phyloP scores from a whole-genome alignment of 2,113 vertebrate species.

The Leuciscus idus region DNA sequence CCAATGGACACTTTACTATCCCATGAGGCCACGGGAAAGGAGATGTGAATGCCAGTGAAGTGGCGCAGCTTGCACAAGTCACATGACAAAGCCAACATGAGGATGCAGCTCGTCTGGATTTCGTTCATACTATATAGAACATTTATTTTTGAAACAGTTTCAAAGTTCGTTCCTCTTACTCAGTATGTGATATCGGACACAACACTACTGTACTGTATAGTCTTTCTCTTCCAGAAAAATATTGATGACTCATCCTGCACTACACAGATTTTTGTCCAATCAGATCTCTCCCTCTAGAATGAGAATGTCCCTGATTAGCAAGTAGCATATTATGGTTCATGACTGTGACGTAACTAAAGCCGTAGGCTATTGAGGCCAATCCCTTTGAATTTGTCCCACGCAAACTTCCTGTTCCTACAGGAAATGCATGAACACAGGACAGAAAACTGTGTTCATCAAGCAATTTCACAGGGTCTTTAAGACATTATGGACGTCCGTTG shows the following conservation, averaged over 20 bases:
- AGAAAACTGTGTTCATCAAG: background rate
- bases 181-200: background rate
- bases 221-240: background rate
- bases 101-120: too few species aligned
- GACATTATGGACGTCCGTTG: background rate
- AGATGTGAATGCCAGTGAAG: too few species aligned
- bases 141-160: background rate
- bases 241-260: background rate
- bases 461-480: conserved; percentile 10
- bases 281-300: background rate
- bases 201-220: background rate
- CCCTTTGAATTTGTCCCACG: background rate
- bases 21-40: too few species aligned
- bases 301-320: background rate
- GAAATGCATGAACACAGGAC: background rate
- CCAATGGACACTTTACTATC: too few species aligned
- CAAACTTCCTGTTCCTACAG: conserved; percentile 1
- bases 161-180: background rate
- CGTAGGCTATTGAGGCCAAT: background rate
- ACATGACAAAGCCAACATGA: too few species aligned
- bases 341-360: background rate
- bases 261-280: background rate
- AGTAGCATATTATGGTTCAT: background rate
- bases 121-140: background rate
- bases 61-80: too few species aligned